phyloP scores from a whole-genome alignment of 2,113 vertebrate species.

The Oxyura jamaicensis region DNA sequence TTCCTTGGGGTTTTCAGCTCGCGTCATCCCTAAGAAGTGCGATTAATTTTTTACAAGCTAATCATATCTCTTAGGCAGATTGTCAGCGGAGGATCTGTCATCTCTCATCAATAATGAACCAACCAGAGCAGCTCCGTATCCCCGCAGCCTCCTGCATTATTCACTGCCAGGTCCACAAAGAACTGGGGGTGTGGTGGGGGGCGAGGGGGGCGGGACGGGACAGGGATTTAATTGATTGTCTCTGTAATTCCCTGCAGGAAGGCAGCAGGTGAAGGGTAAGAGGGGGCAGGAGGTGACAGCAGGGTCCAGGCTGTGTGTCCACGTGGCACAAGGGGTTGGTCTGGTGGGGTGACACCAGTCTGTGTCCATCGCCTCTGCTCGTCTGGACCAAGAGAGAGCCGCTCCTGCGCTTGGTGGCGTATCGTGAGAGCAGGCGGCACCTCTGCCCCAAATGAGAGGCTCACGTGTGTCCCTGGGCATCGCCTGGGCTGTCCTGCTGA shows the following conservation, averaged over 20 bases:
- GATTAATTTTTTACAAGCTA: conserved; percentile 80
- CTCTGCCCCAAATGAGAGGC: not conserved
- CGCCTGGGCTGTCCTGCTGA: fast-evolving
- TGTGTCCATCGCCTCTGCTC: fast-evolving
- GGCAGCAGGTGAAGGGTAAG: not conserved
- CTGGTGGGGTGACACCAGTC: not conserved
- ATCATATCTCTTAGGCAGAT: conserved; percentile 77
- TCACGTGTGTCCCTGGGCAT: fast-evolving
- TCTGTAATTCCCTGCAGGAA: not conserved
- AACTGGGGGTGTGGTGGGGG: not conserved
- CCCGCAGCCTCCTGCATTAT: conserved; percentile 75
- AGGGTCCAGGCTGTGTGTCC: not conserved
- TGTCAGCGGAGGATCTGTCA: conserved; percentile 73
- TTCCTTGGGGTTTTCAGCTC: conserved; percentile 63
- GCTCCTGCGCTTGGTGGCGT: not conserved
- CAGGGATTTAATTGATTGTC: not conserved
- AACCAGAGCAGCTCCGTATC: conserved; percentile 14
- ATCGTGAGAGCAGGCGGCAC: not conserved
- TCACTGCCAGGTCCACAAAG: conserved; percentile 68
- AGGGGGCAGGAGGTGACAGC: not conserved
- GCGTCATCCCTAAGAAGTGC: conserved; percentile 55
- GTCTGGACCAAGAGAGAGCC: not conserved
- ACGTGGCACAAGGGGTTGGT: fast-evolving
- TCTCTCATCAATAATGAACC: conserved; percentile 83
- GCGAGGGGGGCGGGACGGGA: not conserved